Evolutionary conservation across 2,797 vertebrate genomes (phyloP), one percentile per base, ranked within the genome.

Genomic region (Hafferia zeledoni): DNA sequence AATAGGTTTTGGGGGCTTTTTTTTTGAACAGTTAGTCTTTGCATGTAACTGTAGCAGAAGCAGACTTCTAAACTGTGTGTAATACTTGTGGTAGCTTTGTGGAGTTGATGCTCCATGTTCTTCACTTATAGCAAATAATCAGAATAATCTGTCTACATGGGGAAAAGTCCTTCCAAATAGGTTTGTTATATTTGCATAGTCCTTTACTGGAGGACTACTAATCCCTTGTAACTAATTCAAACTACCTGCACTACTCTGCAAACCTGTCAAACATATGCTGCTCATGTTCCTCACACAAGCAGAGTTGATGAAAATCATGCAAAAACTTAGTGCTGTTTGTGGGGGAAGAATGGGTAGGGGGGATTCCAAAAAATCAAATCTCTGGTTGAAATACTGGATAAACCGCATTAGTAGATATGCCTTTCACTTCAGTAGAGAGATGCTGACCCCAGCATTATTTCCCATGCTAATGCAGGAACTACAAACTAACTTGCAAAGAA

Each of bases 381-480:
- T 63, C 4, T 44, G 3, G 2, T 11, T 79, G 39, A 82, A 82
- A 12, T 43, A 27, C 12, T 80, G 28, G 5, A 53, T 30, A 20
- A 67, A 30, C 14, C 1, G 1, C 52, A 41, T 46, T 44, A 27
- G 3, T 25, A 55, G 2, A 6, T 91, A 46, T 69, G 25, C n/a
- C n/a, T 22, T 69, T 80, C 14, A 30, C 33, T 63, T 78, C 7
- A 41, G 8, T 20, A 23, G 13, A 15, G 17, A 24, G 22, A 18
- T n/a, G 28, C n/a, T 67, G 27, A 28, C 33, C 33, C 3, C 35
- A 50, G n/a, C 2, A 16, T 53, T 50, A 44, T 14, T 59, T 83
- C 69, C 53, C n/a, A 12, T 5, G 1, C 11, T 60, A 10, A 5
- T 31, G 6, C 35, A n/a, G 5, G 1, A 61, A 31, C 37, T 35